Percentiles rank a stretch among this genome's conserved stretches.
Evolutionary conservation across 2,888 invertebrate genomes (phyloP).

Genomic region (Chaetoderma sp.): DNA sequence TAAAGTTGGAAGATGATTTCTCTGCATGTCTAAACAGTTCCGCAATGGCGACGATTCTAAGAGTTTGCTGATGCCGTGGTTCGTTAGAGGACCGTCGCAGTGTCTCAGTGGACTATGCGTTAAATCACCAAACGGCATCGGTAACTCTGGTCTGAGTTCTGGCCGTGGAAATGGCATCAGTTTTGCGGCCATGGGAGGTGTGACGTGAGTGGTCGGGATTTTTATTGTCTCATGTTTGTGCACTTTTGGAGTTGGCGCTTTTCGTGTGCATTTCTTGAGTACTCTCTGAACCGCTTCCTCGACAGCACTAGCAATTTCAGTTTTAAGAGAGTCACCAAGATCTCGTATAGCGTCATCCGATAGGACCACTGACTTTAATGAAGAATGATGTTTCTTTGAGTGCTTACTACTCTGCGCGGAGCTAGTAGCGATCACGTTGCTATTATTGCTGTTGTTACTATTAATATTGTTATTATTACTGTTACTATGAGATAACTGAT

Average conservation of each 20-base stretch:
- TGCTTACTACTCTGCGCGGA: too few species aligned
- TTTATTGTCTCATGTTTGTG: too few species aligned
- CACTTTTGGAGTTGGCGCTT: too few species aligned
- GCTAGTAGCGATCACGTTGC: too few species aligned
- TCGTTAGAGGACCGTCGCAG: constrained; percentile 10
- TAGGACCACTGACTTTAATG: background rate
- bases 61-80: background rate
- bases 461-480: too few species aligned
- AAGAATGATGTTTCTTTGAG: constrained; percentile 17
- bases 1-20: constrained; percentile 56
- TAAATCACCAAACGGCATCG: constrained; percentile 29
- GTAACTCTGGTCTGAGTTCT: constrained; percentile 20
- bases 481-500: too few species aligned
- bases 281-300: constrained; percentile 89
- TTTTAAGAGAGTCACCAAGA: constrained; percentile 88
- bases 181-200: too few species aligned
- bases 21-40: constrained; percentile 36
- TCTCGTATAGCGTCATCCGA: constrained; percentile 80
- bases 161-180: too few species aligned
- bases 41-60: background rate
- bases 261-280: constrained; percentile 84
- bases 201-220: too few species aligned
- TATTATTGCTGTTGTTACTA: too few species aligned
- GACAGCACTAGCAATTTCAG: constrained; percentile 86
- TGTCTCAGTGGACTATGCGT: constrained; percentile 44